A percentile compares a stretch with the other conserved stretches of the same genome.
Conservation (phyloP, 2,888 invertebrate species). For the Altica lythri region DNA sequence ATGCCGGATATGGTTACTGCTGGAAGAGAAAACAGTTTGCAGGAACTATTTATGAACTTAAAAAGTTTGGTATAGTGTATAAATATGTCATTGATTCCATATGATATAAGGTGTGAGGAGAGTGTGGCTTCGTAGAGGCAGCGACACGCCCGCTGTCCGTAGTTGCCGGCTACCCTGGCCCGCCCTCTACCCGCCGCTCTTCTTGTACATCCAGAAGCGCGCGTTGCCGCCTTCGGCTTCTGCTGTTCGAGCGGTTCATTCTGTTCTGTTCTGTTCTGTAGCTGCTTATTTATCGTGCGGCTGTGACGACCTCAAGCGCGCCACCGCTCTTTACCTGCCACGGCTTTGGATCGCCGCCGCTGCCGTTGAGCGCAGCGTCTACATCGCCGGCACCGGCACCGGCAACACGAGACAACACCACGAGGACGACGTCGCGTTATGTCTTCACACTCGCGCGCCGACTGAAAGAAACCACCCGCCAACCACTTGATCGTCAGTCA, state of each 20-base stretch:
- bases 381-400: conserved; percentile 19
- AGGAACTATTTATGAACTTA: no score
- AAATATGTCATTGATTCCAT: conserved; percentile 57
- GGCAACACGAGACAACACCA: no score
- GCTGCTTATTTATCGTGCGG: conserved; percentile 58
- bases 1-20: no score
- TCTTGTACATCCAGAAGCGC: conserved; percentile 56
- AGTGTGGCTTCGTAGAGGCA: conserved; percentile 55
- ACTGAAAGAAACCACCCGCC: conserved; percentile 17
- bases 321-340: no score
- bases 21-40: no score
- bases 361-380: conserved; percentile 10
- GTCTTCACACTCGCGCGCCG: conserved; percentile 27
- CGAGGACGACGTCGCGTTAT: conserved; percentile 29
- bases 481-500: conserved; percentile 25
- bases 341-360: conserved; percentile 25
- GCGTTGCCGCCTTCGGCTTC: conserved; percentile 56
- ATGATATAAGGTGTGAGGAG: conserved; percentile 55
- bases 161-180: conserved; percentile 20
- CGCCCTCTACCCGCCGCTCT: conserved; percentile 45
- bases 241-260: conserved; percentile 50
- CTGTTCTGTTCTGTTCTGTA: conserved; percentile 54
- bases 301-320: conserved; percentile 55
- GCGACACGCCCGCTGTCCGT: conserved; percentile 56
- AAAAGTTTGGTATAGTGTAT: conserved; percentile 2